Evolutionary conservation across 2,113 vertebrate genomes (phyloP).

Genomic region (Thamnophis sirtalis): DNA sequence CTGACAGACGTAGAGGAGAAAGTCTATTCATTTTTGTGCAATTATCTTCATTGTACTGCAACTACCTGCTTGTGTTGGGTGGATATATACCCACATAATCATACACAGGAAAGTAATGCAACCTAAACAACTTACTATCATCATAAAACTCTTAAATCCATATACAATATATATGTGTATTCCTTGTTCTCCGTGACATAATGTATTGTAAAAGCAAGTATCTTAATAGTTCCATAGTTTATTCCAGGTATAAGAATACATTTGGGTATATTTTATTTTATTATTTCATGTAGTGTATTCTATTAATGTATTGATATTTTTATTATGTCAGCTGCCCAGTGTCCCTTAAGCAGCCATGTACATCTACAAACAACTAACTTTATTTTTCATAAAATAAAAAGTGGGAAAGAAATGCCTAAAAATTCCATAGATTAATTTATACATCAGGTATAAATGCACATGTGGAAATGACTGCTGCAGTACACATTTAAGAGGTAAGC

Average conservation of each 20-base stretch:
- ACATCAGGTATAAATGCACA: no score
- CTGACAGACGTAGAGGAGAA: neutral
- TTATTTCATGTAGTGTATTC: neutral
- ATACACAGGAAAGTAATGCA: neutral
- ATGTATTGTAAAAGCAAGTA: neutral
- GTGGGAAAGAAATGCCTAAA: no score
- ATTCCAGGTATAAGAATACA: neutral
- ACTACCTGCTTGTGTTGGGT: neutral
- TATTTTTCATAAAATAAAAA: no score
- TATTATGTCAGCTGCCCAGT: neutral
- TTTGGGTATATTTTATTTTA: neutral
- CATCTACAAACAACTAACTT: no score
- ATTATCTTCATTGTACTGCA: neutral
- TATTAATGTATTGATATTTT: neutral
- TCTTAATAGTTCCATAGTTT: neutral
- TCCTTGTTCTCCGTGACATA: neutral
- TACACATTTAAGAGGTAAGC: no score
- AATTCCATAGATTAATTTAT: no score
- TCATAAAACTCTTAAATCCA: neutral
- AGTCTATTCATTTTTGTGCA: neutral
- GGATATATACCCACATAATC: neutral
- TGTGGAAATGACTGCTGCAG: no score
- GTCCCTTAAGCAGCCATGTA: neutral
- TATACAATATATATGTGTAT: neutral
- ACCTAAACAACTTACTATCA: neutral